These are phyloP conservation scores for Tenebrosternarchus preto DNA, from an alignment of 2,113 vertebrate species.

Conservation along the genomic window DNA sequence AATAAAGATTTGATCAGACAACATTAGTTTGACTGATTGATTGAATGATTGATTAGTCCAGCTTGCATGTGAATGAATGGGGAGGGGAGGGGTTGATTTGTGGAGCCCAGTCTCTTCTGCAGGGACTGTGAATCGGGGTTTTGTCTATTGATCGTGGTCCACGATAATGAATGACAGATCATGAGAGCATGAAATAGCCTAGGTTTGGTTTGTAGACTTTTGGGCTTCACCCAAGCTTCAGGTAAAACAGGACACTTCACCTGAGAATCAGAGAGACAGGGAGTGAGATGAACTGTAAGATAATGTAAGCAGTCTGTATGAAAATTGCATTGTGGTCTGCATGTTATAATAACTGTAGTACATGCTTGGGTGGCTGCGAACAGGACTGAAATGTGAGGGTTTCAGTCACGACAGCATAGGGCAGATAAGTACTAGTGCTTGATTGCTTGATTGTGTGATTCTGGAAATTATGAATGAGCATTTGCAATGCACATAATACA, in stretches of 20 bases:
- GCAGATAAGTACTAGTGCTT: too few species aligned
- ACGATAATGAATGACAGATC: conserved; percentile 61
- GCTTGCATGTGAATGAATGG: conserved; percentile 17
- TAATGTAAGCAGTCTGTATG: too few species aligned
- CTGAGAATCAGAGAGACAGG: neutral
- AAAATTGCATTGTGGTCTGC: too few species aligned
- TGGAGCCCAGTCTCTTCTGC: conserved; percentile 19
- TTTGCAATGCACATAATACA: too few species aligned
- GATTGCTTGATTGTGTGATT: too few species aligned
- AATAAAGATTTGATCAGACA: conserved; percentile 5
- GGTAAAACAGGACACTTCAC: neutral
- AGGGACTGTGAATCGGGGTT: conserved; percentile 51
- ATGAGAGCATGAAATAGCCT: conserved; percentile 55
- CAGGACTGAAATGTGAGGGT: too few species aligned
- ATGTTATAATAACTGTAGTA: too few species aligned
- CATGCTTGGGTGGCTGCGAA: too few species aligned
- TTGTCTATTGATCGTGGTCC: conserved; percentile 61
- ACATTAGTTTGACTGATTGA: conserved; percentile 10
- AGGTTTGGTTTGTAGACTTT: conserved; percentile 61
- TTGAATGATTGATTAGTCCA: conserved; percentile 30
- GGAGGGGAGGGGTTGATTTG: conserved; percentile 3
- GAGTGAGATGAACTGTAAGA: neutral
- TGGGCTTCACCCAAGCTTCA: conserved; percentile 26
- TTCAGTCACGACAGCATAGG: too few species aligned
- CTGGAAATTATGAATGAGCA: too few species aligned